A percentile compares a stretch with the other conserved stretches of the same genome.
These are phyloP conservation scores for Micromesistius poutassou DNA, from an alignment of 2,797 vertebrate genomes.

Conservation along the genomic window DNA sequence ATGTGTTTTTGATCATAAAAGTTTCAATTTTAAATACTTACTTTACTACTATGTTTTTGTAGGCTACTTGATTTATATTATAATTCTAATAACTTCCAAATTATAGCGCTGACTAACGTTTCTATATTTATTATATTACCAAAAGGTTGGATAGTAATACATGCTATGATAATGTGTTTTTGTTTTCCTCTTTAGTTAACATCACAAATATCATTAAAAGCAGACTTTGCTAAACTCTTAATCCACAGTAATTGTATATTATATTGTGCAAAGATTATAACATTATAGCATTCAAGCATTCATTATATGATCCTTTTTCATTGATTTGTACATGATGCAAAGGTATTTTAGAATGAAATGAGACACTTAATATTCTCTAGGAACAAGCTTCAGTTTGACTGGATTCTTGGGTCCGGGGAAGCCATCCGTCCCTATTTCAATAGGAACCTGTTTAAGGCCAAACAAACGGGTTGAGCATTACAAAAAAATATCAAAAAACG, in stretches of 20 bases:
- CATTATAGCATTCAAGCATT: no score
- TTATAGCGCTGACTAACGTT: no score
- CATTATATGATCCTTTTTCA: no score
- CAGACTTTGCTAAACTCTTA: neutral
- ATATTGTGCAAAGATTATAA: no score
- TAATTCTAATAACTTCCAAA: no score
- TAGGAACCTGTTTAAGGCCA: slow-evolving; percentile 54
- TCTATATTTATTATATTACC: neutral
- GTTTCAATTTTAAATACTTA: no score
- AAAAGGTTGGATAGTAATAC: neutral
- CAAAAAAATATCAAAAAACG: neutral
- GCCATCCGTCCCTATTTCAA: slow-evolving; percentile 44
- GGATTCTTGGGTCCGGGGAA: slow-evolving; percentile 57
- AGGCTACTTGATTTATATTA: no score
- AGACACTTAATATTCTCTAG: slow-evolving; percentile 33
- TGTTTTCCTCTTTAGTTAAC: neutral
- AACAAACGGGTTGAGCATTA: neutral
- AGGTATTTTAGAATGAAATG: neutral
- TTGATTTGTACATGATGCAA: no score
- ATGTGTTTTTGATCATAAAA: neutral
- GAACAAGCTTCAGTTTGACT: slow-evolving; percentile 64
- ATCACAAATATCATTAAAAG: neutral
- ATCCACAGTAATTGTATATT: no score
- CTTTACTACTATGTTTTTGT: no score
- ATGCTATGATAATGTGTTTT: neutral